Percentiles rank a stretch among this genome's conserved stretches.
phyloP scores from a whole-genome alignment of 2,888 invertebrate species.

The Ochropleura plecta region DNA sequence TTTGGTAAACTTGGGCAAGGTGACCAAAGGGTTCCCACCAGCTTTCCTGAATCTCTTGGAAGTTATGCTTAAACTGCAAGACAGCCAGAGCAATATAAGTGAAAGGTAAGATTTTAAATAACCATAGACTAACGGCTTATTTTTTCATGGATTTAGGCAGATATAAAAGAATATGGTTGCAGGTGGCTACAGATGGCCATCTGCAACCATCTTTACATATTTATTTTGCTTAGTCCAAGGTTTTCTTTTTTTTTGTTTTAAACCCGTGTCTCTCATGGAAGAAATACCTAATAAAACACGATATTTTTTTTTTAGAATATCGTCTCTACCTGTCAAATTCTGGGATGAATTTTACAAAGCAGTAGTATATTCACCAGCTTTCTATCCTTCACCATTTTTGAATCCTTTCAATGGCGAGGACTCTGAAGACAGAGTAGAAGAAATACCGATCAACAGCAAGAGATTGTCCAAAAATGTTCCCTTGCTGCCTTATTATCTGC shows the following conservation, averaged over 20 bases:
- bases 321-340: conserved; percentile 78
- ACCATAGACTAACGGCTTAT: neutral
- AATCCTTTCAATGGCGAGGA: conserved; percentile 56
- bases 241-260: too few species aligned
- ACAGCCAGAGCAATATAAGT: conserved; percentile 59
- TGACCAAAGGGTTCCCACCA: conserved; percentile 78
- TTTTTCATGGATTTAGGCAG: neutral
- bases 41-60: conserved; percentile 78
- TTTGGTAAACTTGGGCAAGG: conserved; percentile 70
- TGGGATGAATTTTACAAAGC: conserved; percentile 84
- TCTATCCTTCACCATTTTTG: conserved; percentile 80
- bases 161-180: too few species aligned
- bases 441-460: conserved; percentile 75
- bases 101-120: conserved; percentile 71
- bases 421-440: conserved; percentile 69
- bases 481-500: conserved; percentile 81
- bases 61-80: conserved; percentile 70
- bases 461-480: conserved; percentile 80
- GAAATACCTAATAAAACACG: neutral
- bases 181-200: too few species aligned
- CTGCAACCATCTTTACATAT: neutral
- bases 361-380: conserved; percentile 78
- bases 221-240: neutral
- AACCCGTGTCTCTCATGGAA: too few species aligned
- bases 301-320: conserved; percentile 73